These are phyloP conservation scores for Sarcophaga bullata DNA, from an alignment of 1,140 invertebrate genomes.

Conservation along the genomic window DNA sequence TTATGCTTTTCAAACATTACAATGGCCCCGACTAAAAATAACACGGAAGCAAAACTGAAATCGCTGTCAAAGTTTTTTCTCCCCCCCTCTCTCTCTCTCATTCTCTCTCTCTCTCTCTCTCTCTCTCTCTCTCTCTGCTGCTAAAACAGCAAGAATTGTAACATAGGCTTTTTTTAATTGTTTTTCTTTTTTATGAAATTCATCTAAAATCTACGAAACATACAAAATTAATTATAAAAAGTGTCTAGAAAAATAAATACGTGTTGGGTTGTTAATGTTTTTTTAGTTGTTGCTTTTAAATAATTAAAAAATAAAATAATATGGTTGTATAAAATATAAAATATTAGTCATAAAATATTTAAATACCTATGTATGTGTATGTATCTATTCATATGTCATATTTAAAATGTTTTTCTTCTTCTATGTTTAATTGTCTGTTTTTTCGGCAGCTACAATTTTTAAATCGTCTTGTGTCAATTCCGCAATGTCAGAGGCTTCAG, in stretches of 20 bases:
- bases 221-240: not conserved
- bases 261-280: not conserved
- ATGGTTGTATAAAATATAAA: too few species aligned
- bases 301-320: not conserved
- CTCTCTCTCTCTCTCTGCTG: too few species aligned
- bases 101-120: too few species aligned
- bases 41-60: not conserved
- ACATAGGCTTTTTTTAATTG: not conserved
- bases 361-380: not conserved
- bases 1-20: conserved; percentile 27
- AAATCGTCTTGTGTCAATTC: conserved; percentile 2
- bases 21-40: not conserved
- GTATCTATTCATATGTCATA: not conserved
- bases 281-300: not conserved
- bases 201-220: not conserved
- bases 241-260: not conserved
- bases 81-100: too few species aligned
- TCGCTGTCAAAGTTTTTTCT: too few species aligned
- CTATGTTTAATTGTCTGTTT: not conserved
- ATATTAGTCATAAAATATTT: too few species aligned
- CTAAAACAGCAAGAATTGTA: too few species aligned
- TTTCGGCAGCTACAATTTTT: not conserved
- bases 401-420: not conserved
- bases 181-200: not conserved
- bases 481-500: not conserved